Base-by-base conservation (phyloP, 2,797 vertebrate species). In the Micromesistius poutassou region DNA sequence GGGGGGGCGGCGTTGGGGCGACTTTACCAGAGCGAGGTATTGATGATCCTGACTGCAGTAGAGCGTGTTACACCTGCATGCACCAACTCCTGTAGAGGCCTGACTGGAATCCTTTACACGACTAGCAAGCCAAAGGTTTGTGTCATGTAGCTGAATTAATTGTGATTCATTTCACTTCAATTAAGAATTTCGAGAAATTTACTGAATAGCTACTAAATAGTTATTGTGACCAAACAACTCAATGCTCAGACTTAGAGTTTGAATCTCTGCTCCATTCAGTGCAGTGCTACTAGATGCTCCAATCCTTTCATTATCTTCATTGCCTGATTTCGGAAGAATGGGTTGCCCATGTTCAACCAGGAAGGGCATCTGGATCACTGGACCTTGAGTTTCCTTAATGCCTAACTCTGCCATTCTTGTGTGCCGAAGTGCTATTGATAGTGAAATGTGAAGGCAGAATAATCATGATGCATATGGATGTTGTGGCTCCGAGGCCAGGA, bases 391-490 rank as follows among this genome's bases (percentile, higher is more conserved):
- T 5, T n/a, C 50, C 50, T 55, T 22, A 19, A 22, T 22, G 50
- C 50, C 50, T 46, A 7, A 72, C 33, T 72, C 10, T 22, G 19
- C 19, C 71, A 33, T 33, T 31, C 30, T 2, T 72, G 30, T 19
- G 16, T 4, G 33, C 33, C n/a, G 5, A 72, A 78, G 55, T 74
- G 70, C 77, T 66, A 50, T 62, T 40, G 25, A 30, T 36, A 74
- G 72, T 72, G 36, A 31, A 75, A 62, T 71, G 33, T 74, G 76
- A 46, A 25, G 50, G 73, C 62, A 73, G 68, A 22, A 71, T n/a
- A 77, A 30, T 42, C 42, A 76, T 74, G 19, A 79, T 79, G 42
- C 78, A 80, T 82, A 78, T 76, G 78, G 76, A 74, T 30, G 30
- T 36, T 31, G 25, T 82, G 36, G 71, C 78, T 78, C 77, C 5